These are phyloP conservation scores for Drosophila kuntzei DNA, from an alignment of 2,888 invertebrate species.

Conservation along the genomic window DNA sequence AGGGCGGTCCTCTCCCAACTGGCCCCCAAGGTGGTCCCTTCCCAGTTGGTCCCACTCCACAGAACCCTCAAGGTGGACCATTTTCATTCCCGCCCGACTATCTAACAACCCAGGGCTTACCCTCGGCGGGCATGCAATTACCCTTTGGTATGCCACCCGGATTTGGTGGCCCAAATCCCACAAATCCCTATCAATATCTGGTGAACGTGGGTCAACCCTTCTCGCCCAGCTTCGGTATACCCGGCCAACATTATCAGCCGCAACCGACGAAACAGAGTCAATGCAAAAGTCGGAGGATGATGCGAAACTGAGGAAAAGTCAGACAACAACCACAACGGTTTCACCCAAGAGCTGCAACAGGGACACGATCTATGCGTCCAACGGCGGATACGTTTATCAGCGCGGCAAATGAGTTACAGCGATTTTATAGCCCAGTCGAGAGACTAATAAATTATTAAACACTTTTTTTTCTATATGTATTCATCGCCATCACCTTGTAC, in stretches of 20 bases:
- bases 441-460: constrained; percentile 65
- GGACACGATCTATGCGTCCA: constrained; percentile 66
- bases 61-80: constrained; percentile 30
- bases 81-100: constrained; percentile 48
- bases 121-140: constrained; percentile 36
- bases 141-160: constrained; percentile 49
- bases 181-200: constrained; percentile 51
- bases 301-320: constrained; percentile 6
- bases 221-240: constrained; percentile 62
- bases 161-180: constrained; percentile 50
- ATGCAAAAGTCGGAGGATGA: neutral
- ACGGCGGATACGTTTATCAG: constrained; percentile 75
- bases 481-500: constrained; percentile 39
- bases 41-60: constrained; percentile 16
- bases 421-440: constrained; percentile 35
- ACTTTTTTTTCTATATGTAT: constrained; percentile 20
- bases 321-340: constrained; percentile 9
- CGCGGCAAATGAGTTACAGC: constrained; percentile 44
- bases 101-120: constrained; percentile 59
- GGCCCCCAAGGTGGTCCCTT: constrained; percentile 28
- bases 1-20: constrained; percentile 12
- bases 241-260: constrained; percentile 48
- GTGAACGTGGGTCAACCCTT: constrained; percentile 43
- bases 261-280: constrained; percentile 52
- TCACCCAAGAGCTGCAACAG: constrained; percentile 38